Evolutionary conservation across 1,140 invertebrate genomes (phyloP), one percentile per base, ranked within the genome.

Genomic region (Muscidifurax raptorellus): DNA sequence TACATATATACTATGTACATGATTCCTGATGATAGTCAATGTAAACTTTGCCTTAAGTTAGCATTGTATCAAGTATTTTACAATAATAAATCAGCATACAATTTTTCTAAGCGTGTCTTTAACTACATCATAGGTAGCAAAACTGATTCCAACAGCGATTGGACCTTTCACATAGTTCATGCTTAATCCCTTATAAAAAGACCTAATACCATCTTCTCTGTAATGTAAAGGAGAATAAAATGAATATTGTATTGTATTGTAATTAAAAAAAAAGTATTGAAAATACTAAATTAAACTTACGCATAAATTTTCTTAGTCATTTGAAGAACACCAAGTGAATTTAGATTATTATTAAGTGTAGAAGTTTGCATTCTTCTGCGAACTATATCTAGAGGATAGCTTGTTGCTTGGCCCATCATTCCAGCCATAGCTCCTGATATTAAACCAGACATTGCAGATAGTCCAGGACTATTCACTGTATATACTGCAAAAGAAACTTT

Each of bases 81-180:
- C 30, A 78, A 72, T 52, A 69, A 13, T 44, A 67, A 84, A 87
- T 85, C 15, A 88, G 84, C 85, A 87, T 18, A 90, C 30, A 80
- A 92, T 32, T 74, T 89, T 90, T 47, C 92, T 89, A 85, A 97
- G 91, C 77, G 93, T 93, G 79, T 95, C 94, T 86, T 95, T 95
- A 36, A 97, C 96, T 28, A 95, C 92, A 92, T 99, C 99, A 92
- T 99, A 99, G 0, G 97, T 98, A 4, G 98, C 97, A 94, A 99
- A 99, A 91, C 98, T 99, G 86, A 99, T 98, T 66, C 99, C 98
- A n/a, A 99, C 98, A 3, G 98, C 97, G 71, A 99, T 97, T 0
- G 99, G 99, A 7, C 99, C 99, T 93, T 99, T 99, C 3, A 99
- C 96, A 98, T 98, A 99, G 94, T 99, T 99, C 97, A 99, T 98